Conservation (phyloP, 1,140 invertebrate species). For the Agrilus planipennis region DNA sequence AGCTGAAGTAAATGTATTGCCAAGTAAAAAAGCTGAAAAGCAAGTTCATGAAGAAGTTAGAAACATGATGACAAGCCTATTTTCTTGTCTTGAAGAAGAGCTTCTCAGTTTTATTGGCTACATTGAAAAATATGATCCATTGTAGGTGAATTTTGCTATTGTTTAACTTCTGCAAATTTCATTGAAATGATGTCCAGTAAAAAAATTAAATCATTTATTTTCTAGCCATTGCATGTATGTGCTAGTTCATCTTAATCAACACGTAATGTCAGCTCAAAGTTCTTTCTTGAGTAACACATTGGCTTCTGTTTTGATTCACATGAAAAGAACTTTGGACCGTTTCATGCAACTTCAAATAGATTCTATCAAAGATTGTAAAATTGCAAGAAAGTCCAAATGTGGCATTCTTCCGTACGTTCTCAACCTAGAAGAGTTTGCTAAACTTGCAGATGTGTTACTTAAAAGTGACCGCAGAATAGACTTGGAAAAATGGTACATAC, state of each 20-base stretch:
- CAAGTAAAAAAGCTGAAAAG: constrained; percentile 51
- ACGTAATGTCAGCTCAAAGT: constrained; percentile 83
- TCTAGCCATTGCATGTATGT: constrained; percentile 85
- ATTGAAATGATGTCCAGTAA: background rate
- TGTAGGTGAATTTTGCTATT: constrained; percentile 48
- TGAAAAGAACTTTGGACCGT: constrained; percentile 90
- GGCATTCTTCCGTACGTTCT: constrained; percentile 85
- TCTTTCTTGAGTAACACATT: constrained; percentile 86
- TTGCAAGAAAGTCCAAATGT: constrained; percentile 63
- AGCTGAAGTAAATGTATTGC: constrained; percentile 27
- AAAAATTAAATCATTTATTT: constrained; percentile 17
- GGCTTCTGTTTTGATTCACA: constrained; percentile 76
- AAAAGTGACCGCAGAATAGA: constrained; percentile 83
- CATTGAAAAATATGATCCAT: constrained; percentile 77
- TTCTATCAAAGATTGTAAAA: constrained; percentile 68
- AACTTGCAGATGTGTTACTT: constrained; percentile 78
- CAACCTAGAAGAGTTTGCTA: constrained; percentile 86
- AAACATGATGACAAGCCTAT: constrained; percentile 77
- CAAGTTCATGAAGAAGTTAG: constrained; percentile 67
- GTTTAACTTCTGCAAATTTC: background rate
- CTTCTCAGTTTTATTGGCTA: constrained; percentile 72
- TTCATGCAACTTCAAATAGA: constrained; percentile 81
- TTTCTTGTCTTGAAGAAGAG: constrained; percentile 75
- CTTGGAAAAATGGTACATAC: constrained; percentile 89
- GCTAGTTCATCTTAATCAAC: constrained; percentile 75